phyloP scores from a whole-genome alignment of 2,888 invertebrate genomes.

The Eristalinus sepulchralis region DNA sequence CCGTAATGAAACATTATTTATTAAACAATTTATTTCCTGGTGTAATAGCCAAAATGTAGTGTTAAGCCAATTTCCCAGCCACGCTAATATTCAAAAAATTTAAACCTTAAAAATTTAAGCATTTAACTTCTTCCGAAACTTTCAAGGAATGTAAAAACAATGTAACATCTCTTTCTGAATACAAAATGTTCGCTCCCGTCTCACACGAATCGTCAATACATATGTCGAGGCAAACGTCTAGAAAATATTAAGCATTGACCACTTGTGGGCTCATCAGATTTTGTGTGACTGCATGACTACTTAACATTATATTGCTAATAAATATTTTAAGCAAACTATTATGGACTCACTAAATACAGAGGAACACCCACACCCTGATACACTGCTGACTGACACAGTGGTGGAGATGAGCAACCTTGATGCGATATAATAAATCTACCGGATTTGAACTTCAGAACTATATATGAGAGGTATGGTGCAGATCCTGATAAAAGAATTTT shows the following conservation, averaged over 20 bases:
- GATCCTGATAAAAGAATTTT: background rate
- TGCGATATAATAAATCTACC: background rate
- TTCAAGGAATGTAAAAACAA: no score
- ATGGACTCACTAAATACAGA: background rate
- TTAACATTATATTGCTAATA: background rate
- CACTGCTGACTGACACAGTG: background rate
- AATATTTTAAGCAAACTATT: background rate
- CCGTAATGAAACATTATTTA: no score
- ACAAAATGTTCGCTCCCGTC: background rate
- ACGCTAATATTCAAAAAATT: no score
- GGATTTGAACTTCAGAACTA: background rate
- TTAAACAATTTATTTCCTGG: no score
- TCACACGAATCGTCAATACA: background rate
- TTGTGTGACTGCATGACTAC: background rate
- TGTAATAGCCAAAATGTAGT: no score
- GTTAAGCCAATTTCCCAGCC: no score
- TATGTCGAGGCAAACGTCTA: background rate
- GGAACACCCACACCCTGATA: background rate
- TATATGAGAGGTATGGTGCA: background rate
- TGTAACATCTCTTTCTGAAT: no score
- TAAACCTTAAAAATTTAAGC: no score
- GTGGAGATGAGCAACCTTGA: background rate
- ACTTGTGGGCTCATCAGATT: background rate
- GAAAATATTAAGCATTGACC: background rate
- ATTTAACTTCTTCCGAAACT: no score